phyloP scores from a whole-genome alignment of 2,113 vertebrate species.

The Oreocharis arfaki region DNA sequence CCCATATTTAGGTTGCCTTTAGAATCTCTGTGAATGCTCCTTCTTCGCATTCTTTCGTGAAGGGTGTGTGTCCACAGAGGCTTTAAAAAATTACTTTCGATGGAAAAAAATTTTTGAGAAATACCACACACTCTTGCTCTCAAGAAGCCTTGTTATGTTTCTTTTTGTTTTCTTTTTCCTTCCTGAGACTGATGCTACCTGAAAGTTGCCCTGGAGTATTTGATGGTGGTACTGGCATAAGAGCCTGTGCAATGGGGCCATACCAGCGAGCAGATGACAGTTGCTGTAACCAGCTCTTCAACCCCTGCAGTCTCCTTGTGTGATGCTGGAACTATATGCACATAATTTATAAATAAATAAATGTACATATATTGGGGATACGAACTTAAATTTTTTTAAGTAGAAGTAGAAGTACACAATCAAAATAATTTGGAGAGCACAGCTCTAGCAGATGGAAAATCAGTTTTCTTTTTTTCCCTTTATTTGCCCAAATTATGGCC shows the following conservation, averaged over 20 bases:
- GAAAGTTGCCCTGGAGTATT: not conserved
- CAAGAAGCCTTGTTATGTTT: not conserved
- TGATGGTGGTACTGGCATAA: not conserved
- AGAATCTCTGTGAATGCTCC: not conserved
- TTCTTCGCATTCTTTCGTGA: not conserved
- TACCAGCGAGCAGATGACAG: not conserved
- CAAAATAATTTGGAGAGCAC: not conserved
- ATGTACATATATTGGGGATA: not conserved
- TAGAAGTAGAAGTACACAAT: not conserved
- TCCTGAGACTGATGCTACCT: not conserved
- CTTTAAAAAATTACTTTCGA: not conserved
- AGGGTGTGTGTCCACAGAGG: not conserved
- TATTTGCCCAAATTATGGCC: not conserved
- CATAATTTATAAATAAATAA: not conserved
- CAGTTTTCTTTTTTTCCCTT: not conserved
- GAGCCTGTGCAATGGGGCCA: rapidly evolving
- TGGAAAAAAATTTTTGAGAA: not conserved
- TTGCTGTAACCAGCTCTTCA: not conserved
- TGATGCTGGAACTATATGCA: not conserved
- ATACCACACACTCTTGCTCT: not conserved
- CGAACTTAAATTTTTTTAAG: rapidly evolving
- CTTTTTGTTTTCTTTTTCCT: not conserved
- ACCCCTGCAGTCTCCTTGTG: not conserved
- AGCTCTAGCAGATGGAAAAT: not conserved
- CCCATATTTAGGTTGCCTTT: not conserved